Base-by-base conservation (phyloP, 2,113 vertebrate genomes). In the Microcebus jonahi region DNA sequence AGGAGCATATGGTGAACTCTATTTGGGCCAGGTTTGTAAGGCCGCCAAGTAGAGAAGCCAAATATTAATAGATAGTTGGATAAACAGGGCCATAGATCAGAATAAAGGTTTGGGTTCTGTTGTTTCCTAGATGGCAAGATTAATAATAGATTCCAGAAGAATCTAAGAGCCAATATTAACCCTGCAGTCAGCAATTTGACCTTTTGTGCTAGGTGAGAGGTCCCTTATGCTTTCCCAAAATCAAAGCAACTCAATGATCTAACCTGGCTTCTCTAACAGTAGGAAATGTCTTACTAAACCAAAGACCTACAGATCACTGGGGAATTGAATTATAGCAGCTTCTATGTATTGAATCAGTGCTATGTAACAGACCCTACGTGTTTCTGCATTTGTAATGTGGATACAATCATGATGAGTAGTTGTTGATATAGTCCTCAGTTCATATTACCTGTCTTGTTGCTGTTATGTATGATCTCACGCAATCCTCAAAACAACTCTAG, bases 41-140 rank as follows among this genome's bases (percentile, higher is more conserved):
- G 36, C 17, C 92, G n/a, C 75, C 86, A 90, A 34, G 20, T 21
- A 81, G 21, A 93, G 50, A 90, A 88, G 77, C 34, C 75, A 79
- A 77, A 75, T 3, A 57, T 57, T 21, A 57, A 57, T 42, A 80
- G 7, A 36, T 85, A 65, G 48, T 36, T 94, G 18, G 31, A 90
- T 90, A 86, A 89, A 89, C 12, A 53, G 65, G 45, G 6, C 36
- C 81, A 39, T 39, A 71, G n/a, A n/a, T 68, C 76, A 90, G 25
- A 85, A 70, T 79, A 63, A 84, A 88, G 31, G 10, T 84, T 70
- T 90, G 29, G 11, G 3, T 29, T 92, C 55, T 89, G 6, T 15
- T 95, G 39, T 90, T 85, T 90, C 42, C 81, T 89, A 68, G 14
- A 82, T 79, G n/a, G n/a, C 45, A 87, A 87, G 8, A 81, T 90